Base-by-base conservation (phyloP, 2,888 invertebrate genomes). In the Lottia gigantea region DNA sequence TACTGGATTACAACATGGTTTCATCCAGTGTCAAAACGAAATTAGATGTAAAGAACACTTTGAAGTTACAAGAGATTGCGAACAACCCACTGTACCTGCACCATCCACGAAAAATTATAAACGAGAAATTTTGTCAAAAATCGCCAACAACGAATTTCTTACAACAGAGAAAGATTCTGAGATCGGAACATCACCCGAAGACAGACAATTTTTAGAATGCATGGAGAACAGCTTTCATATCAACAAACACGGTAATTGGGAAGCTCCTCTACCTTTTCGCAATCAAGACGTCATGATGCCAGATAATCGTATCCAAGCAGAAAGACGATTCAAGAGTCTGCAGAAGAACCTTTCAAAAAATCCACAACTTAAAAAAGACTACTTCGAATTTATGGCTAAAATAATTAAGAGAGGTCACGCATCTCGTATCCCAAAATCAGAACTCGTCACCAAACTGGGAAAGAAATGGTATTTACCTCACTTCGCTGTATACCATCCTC, bases 181-280 rank as follows among this genome's bases (percentile, higher is more conserved):
- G n/a, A 55, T 55, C 23, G 55, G 55, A 19, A 55, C 23, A 12
- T 55, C 55, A 55, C 55, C 11, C 14, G 55, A 55, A 55, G 55
- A 55, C 23, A n/a, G 55, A 11, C 55, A 19, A 11, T 55, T 19
- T 23, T 19, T 55, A 8, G 23, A 55, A n/a, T 23, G n/a, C 19
- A 55, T 55, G 55, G 55, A 55, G 55, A n/a, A 55, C 19, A 16
- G 55, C 23, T 55, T 55, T 23, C 55, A 55, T 55, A 55, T 19
- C n/a, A 19, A 55, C 23, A 23, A 55, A 55, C n/a, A 11, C n/a
- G 55, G 55, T 55, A 55, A 55, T 23, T 55, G 55, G 55, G 55
- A 55, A 55, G 55, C 55, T 19, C 55, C 55, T 55, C 23, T 55
- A 23, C 4, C 55, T 12, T 55, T 55, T 55, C 55, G 19, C n/a